Conservation (phyloP, 2,888 invertebrate species). For the Epicampocera succincta region DNA sequence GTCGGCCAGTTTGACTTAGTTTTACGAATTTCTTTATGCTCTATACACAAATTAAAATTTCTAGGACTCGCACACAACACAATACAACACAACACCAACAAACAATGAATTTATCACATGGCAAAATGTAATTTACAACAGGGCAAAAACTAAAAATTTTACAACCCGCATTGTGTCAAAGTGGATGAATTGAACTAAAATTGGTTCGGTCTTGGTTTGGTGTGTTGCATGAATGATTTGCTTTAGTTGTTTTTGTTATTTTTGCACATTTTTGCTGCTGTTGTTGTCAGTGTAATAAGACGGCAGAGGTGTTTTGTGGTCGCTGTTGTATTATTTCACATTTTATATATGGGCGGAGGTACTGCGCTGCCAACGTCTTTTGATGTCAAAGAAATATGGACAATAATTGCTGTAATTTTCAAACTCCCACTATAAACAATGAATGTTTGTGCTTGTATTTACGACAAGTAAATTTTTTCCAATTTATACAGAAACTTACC, state of each 20-base stretch:
- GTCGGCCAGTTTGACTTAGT: neutral
- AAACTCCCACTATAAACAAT: conserved; percentile 4
- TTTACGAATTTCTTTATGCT: neutral
- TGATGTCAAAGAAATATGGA: conserved; percentile 15
- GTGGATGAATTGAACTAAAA: conserved; percentile 51
- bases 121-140: conserved; percentile 26
- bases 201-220: conserved; percentile 17
- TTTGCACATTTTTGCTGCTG: conserved; percentile 35
- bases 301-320: neutral
- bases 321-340: conserved; percentile 36
- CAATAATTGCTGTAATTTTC: conserved; percentile 27
- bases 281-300: conserved; percentile 50
- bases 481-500: conserved; percentile 49
- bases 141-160: conserved; percentile 35
- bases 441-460: conserved; percentile 3
- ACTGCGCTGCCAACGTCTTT: conserved; percentile 44
- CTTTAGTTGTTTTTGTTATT: conserved; percentile 39
- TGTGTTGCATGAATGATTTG: conserved; percentile 59
- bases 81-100: neutral
- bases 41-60: neutral
- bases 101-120: conserved; percentile 27
- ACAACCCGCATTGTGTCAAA: conserved; percentile 63
- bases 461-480: neutral
- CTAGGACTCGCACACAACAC: neutral
- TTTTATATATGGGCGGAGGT: conserved; percentile 62